These are phyloP conservation scores for Amphipoea lucens DNA, from an alignment of 2,888 invertebrate genomes.

Conservation along the genomic window DNA sequence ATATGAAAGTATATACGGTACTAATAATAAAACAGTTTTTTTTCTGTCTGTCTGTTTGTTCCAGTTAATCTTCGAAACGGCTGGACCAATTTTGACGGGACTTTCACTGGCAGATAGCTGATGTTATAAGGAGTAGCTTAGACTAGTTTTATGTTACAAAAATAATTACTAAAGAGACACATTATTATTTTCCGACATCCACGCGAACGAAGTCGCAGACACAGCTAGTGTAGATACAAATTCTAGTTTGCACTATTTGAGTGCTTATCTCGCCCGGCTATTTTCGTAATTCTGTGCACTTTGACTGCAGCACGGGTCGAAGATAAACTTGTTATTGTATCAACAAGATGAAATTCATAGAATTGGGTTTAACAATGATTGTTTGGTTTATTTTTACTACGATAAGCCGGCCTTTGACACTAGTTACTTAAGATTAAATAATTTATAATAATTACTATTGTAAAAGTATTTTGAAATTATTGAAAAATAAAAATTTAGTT, in stretches of 20 bases:
- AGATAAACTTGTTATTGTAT: constrained; percentile 51
- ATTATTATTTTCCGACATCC: not conserved
- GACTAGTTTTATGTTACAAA: not conserved
- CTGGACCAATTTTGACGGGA: too few species aligned
- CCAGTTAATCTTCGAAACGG: too few species aligned
- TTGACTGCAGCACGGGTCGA: not conserved
- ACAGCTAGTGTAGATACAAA: not conserved
- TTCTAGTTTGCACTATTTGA: constrained; percentile 2
- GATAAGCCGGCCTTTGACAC: constrained; percentile 15
- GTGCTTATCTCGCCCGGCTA: constrained; percentile 27
- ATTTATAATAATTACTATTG: too few species aligned
- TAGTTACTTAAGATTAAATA: not conserved
- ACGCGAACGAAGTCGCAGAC: not conserved
- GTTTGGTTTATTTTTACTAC: constrained; percentile 3
- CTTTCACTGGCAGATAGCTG: too few species aligned
- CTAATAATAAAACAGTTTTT: too few species aligned
- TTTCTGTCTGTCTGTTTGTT: too few species aligned
- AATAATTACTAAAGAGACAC: not conserved
- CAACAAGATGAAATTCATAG: constrained; percentile 30
- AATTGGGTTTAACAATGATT: constrained; percentile 26
- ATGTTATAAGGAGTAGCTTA: too few species aligned
- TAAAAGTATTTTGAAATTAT: too few species aligned
- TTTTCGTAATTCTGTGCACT: constrained; percentile 2
- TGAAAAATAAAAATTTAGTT: too few species aligned
- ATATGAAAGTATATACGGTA: too few species aligned